Conservation (phyloP, 2,113 vertebrate species). For the Tursiops truncatus region DNA sequence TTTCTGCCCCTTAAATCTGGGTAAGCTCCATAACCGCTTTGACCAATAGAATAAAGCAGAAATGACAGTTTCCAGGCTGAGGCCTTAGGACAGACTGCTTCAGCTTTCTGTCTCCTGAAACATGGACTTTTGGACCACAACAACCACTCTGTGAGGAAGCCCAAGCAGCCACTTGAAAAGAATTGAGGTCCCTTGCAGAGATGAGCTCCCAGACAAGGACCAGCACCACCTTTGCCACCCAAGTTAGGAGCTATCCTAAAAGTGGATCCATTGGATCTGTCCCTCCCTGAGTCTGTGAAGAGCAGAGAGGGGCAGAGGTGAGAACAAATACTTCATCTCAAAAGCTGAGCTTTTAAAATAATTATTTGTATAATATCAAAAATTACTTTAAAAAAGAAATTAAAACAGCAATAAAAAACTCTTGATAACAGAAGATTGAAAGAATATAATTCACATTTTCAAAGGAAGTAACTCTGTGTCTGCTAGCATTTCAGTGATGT, state of each 20-base stretch:
- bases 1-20: neutral
- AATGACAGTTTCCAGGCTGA: neutral
- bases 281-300: neutral
- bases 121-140: neutral
- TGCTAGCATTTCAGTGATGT: neutral
- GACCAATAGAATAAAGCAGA: neutral
- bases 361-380: neutral
- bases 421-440: neutral
- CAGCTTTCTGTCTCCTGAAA: neutral
- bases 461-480: neutral
- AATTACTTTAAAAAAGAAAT: neutral
- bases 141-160: neutral
- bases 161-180: neutral
- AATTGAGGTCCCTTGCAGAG: neutral
- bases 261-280: too few relatives aligned
- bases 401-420: neutral
- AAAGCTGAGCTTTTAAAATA: neutral
- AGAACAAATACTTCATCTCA: neutral
- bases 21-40: neutral
- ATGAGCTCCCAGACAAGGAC: neutral
- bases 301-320: neutral
- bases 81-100: neutral
- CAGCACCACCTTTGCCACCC: too few relatives aligned
- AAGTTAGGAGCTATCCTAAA: neutral
- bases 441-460: neutral